Conservation (phyloP, 2,888 invertebrate species). For the Drosophila ezoana region DNA sequence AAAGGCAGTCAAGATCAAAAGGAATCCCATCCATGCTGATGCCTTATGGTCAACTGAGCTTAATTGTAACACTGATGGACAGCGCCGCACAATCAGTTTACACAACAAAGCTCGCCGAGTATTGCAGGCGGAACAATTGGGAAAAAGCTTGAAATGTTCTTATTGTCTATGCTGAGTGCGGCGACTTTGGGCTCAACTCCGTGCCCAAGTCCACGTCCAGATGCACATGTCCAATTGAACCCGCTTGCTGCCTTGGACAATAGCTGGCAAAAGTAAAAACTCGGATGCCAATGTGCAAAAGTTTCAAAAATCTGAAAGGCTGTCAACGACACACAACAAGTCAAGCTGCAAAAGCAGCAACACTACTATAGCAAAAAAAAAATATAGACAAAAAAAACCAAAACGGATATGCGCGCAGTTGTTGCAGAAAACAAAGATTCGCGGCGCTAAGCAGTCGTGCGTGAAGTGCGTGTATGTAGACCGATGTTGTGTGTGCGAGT, state of each 20-base stretch:
- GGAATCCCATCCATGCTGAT: conserved; percentile 16
- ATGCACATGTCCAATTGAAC: conserved; percentile 63
- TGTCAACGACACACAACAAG: conserved; percentile 64
- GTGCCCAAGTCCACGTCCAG: conserved; percentile 14
- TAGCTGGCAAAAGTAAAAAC: conserved; percentile 53
- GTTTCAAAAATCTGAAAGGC: conserved; percentile 75
- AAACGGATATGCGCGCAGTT: conserved; percentile 72
- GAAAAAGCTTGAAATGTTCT: conserved; percentile 60
- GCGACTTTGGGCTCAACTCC: conserved; percentile 22
- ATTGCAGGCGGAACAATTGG: conserved; percentile 38
- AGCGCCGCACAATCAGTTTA: conserved; percentile 47
- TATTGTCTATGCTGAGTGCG: conserved; percentile 57
- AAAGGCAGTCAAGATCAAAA: conserved; percentile 34
- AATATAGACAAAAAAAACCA: conserved; percentile 6
- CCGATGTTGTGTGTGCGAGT: conserved; percentile 9
- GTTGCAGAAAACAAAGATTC: conserved; percentile 77
- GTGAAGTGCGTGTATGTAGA: conserved; percentile 64
- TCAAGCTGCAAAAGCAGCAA: conserved; percentile 32
- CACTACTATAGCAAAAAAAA: conserved; percentile 11
- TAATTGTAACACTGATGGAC: conserved; percentile 60
- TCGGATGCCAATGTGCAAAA: conserved; percentile 69
- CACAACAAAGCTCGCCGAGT: conserved; percentile 55
- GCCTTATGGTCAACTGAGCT: conserved; percentile 51
- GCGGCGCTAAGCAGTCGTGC: conserved; percentile 75
- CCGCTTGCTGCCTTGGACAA: conserved; percentile 51